A percentile compares a stretch with the other conserved stretches of the same genome.
phyloP scores from a whole-genome alignment of 2,888 invertebrate genomes.

The Flexamia atlantica region DNA sequence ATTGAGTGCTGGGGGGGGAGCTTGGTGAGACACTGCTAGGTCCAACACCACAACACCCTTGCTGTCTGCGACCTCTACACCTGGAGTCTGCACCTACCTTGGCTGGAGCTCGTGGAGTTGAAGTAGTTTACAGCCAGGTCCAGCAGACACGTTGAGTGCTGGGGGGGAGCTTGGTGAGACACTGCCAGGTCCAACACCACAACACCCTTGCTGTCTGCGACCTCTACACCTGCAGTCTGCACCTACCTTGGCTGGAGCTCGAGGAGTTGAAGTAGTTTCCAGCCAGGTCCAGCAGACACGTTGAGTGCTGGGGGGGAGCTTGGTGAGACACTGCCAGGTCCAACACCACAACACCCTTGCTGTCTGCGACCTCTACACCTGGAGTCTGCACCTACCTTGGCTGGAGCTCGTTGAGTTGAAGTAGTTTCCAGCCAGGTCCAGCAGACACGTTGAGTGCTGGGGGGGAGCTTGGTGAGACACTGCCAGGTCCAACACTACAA shows the following conservation, averaged over 20 bases:
- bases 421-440: slow-evolving; percentile 49
- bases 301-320: slow-evolving; percentile 31
- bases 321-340: slow-evolving; percentile 54
- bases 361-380: slow-evolving; percentile 29
- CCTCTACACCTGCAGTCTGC: background rate
- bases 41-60: slow-evolving; percentile 58
- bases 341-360: slow-evolving; percentile 54
- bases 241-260: too few relatives aligned
- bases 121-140: slow-evolving; percentile 47
- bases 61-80: slow-evolving; percentile 20
- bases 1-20: slow-evolving; percentile 25
- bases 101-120: background rate
- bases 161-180: slow-evolving; percentile 22
- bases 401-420: background rate
- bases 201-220: slow-evolving; percentile 42
- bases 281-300: slow-evolving; percentile 39
- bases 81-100: too few relatives aligned
- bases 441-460: slow-evolving; percentile 33
- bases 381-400: too few relatives aligned
- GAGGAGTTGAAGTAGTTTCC: slow-evolving; percentile 37
- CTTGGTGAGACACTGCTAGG: slow-evolving; percentile 49
- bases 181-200: slow-evolving; percentile 60
- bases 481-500: slow-evolving; percentile 59
- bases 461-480: slow-evolving; percentile 35
- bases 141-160: slow-evolving; percentile 42